Evolutionary conservation across 2,113 vertebrate genomes (phyloP), one percentile per base, ranked within the genome.

Genomic region (Syngnathus typhle): DNA sequence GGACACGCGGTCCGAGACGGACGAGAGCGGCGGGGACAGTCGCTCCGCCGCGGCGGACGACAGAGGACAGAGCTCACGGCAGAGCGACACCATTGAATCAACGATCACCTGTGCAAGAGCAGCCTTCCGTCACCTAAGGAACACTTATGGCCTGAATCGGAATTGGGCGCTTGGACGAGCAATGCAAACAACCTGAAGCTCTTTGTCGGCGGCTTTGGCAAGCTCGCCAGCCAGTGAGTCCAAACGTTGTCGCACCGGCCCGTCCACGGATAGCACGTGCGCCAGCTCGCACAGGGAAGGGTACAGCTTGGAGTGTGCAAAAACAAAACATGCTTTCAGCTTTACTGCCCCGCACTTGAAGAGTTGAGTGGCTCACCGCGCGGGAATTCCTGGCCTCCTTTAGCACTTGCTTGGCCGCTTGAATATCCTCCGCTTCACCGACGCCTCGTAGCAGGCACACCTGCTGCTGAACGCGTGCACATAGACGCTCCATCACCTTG

Each of bases 301-400:
- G 77, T 95, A 95, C 13, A 96, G 91, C 94, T 88, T 87, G 59
- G 16, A 60, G 37, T 16, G 39, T 11, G 27, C n/a, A 69, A 44
- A 59, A 38, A 82, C 13, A 39, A 61, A 32, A 15, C 18, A 3
- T 36, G 2, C 1, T 65, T 65, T 63, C 18, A 69, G 13, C 44
- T 15, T 41, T 43, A 21, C 9, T 41, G 4, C 27, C 58, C 64
- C 55, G n/a, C 12, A 6, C 55, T 15, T 6, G 32, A 46, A 60
- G 18, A n/a, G 70, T 37, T 0, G 58, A 60, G 6, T 12, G 36
- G 3, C 93, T 94, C 86, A 95, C 94, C 78, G 93, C 94, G 18
- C 94, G 90, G 55, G 94, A 95, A 86, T 94, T 96, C 83, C 93
- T 92, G 82, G 94, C 94, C 61, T 95, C 94, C 80, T 94, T 94